Evolutionary conservation across 2,113 vertebrate species (phyloP).

Genomic region (Hyaena hyaena): DNA sequence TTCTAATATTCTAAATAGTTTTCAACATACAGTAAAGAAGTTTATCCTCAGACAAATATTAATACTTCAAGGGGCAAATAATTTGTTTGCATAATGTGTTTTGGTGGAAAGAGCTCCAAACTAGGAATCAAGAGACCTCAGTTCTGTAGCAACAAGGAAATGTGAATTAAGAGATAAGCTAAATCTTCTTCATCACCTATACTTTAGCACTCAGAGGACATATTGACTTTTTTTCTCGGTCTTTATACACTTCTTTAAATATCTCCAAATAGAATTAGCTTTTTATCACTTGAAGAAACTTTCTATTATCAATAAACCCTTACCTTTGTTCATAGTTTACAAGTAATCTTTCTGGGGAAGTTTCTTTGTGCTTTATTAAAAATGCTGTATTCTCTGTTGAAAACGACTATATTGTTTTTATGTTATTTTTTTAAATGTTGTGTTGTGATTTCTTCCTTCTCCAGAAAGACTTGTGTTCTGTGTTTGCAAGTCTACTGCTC

Average conservation of each 20-base stretch:
- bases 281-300: not conserved
- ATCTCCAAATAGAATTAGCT: constrained; percentile 26
- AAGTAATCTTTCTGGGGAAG: not conserved
- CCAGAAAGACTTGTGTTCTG: not conserved
- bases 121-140: constrained; percentile 3
- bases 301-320: not conserved
- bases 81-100: not conserved
- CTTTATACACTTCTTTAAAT: not conserved
- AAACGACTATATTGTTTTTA: not conserved
- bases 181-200: not conserved
- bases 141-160: constrained; percentile 31
- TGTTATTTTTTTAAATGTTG: not conserved
- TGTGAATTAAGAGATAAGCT: not conserved
- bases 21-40: not conserved
- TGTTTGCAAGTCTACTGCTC: constrained; percentile 24
- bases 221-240: not conserved
- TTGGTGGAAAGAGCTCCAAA: not conserved
- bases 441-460: constrained; percentile 39
- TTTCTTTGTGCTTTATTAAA: not conserved
- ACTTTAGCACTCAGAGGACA: not conserved
- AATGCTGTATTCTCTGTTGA: constrained; percentile 18
- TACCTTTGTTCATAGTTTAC: constrained; percentile 2
- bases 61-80: constrained; percentile 1
- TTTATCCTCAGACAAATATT: constrained; percentile 5
- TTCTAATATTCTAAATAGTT: not conserved